phyloP scores from a whole-genome alignment of 2,888 invertebrate genomes.

The Notodonta dromedarius region DNA sequence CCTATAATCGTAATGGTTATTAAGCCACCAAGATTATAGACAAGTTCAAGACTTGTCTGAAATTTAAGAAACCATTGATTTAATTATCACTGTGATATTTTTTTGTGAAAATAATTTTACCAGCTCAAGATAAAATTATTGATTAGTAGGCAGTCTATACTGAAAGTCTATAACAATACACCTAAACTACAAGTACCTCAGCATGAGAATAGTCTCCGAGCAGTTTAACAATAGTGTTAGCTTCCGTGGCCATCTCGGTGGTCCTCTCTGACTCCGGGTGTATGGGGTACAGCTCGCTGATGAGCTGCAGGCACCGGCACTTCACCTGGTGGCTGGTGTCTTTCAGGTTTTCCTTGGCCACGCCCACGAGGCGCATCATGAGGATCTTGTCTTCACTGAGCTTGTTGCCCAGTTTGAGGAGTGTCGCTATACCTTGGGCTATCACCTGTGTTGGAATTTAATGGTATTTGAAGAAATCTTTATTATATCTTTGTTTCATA shows the following conservation, averaged over 20 bases:
- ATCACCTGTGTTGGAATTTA: constrained; percentile 75
- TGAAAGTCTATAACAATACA: no score
- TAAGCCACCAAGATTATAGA: no score
- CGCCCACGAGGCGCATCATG: constrained; percentile 85
- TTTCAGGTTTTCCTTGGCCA: constrained; percentile 88
- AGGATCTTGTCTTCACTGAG: constrained; percentile 84
- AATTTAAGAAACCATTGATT: no score
- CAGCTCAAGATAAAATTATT: no score
- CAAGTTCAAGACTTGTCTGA: no score
- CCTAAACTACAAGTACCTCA: constrained; percentile 65
- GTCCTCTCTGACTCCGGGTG: constrained; percentile 77
- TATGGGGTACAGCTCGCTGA: constrained; percentile 88
- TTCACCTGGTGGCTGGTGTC: constrained; percentile 92
- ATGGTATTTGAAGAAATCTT: background rate
- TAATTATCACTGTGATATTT: no score
- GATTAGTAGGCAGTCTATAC: no score
- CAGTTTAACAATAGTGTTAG: constrained; percentile 87
- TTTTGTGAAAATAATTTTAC: no score
- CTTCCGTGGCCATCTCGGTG: constrained; percentile 79
- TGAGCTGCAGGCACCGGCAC: constrained; percentile 90
- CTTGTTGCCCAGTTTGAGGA: constrained; percentile 88
- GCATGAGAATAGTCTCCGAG: constrained; percentile 94
- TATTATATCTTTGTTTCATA: no score
- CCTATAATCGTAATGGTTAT: no score
- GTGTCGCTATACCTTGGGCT: constrained; percentile 89